Conservation (phyloP, 2,797 vertebrate species). For the Cyprinella venusta region DNA sequence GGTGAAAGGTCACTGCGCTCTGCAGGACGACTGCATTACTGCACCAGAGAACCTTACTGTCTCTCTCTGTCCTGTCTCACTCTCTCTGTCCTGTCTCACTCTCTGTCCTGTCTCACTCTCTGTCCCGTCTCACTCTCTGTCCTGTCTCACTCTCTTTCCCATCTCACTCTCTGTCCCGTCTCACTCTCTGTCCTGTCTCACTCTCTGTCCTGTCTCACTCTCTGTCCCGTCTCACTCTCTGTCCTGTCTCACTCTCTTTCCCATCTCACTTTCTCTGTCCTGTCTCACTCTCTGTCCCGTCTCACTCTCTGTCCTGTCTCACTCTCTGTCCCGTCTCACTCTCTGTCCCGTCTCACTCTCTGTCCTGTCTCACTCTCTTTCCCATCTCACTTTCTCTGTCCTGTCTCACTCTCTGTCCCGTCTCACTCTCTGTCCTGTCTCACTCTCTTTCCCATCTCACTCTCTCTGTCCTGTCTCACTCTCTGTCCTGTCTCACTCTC, state of each 20-base stretch:
- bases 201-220: background rate
- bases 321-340: background rate
- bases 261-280: background rate
- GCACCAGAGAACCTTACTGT: constrained; percentile 86
- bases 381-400: no score
- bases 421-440: background rate
- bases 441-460: background rate
- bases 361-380: constrained; percentile 27
- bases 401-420: background rate
- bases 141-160: constrained; percentile 20
- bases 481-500: background rate
- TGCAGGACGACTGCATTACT: constrained; percentile 94
- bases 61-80: constrained; percentile 60
- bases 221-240: background rate
- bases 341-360: background rate
- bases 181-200: constrained; percentile 55
- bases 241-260: constrained; percentile 6
- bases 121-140: no score
- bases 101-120: background rate
- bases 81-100: constrained; percentile 44
- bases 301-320: background rate
- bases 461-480: background rate
- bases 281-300: constrained; percentile 6
- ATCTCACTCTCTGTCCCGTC: constrained; percentile 40
- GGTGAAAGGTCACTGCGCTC: constrained; percentile 94